phyloP scores from a whole-genome alignment of 2,113 vertebrate genomes.

The Eulacestoma nigropectus region DNA sequence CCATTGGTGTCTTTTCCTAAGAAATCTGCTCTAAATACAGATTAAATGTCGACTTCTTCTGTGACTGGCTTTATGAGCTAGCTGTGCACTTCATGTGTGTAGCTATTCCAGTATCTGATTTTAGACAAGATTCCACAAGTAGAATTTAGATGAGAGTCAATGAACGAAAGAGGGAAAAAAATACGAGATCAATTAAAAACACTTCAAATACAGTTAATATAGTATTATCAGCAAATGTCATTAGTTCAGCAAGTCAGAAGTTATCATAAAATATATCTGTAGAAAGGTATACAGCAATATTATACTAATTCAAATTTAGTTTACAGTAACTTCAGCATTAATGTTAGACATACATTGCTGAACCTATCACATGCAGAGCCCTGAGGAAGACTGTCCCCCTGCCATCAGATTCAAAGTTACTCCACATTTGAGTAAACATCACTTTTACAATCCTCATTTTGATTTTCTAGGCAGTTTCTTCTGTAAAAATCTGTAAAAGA shows the following conservation, averaged over 20 bases:
- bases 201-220: neutral
- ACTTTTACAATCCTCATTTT: neutral
- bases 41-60: neutral
- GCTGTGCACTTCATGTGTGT: neutral
- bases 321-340: neutral
- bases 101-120: neutral
- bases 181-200: neutral
- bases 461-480: neutral
- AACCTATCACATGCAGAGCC: neutral
- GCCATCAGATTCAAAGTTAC: neutral
- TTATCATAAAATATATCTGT: neutral
- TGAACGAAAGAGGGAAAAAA: neutral
- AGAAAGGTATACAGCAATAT: neutral
- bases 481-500: neutral
- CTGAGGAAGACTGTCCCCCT: neutral
- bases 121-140: neutral
- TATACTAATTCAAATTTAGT: neutral
- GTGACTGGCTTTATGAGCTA: neutral
- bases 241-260: neutral
- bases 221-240: neutral
- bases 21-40: neutral
- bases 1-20: neutral
- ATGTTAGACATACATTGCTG: neutral
- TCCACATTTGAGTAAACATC: neutral
- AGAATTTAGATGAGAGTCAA: neutral